Evolutionary conservation across 1,140 invertebrate genomes (phyloP).

Genomic region (Ostrea edulis): DNA sequence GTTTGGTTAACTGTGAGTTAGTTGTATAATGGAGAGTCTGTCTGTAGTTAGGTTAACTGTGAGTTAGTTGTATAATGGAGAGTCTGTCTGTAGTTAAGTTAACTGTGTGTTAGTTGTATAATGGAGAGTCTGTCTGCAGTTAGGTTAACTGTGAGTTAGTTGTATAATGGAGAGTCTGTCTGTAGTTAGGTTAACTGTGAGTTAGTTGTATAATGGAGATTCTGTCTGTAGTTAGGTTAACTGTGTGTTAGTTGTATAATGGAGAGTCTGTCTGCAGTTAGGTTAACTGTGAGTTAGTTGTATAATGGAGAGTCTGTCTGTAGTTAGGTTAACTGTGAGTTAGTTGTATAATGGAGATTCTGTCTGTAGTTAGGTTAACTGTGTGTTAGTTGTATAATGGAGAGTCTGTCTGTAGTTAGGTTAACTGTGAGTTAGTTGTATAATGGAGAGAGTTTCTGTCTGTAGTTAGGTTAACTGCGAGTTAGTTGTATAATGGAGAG

Average conservation of each 20-base stretch:
- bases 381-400: no score
- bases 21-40: no score
- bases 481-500: no score
- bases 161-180: no score
- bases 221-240: conserved; percentile 40
- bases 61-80: no score
- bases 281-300: background rate
- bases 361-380: conserved; percentile 38
- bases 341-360: no score
- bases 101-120: no score
- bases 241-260: no score
- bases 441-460: no score
- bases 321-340: conserved; percentile 5
- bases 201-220: no score
- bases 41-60: conserved; percentile 36
- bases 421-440: background rate
- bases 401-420: conserved; percentile 34
- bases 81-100: conserved; percentile 41
- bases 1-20: background rate
- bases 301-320: conserved; percentile 1
- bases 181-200: conserved; percentile 36
- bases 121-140: conserved; percentile 31
- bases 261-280: conserved; percentile 32
- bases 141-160: background rate
- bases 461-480: conserved; percentile 36